Base-by-base conservation (phyloP, 2,113 vertebrate species). In the Oryzias woworae region DNA sequence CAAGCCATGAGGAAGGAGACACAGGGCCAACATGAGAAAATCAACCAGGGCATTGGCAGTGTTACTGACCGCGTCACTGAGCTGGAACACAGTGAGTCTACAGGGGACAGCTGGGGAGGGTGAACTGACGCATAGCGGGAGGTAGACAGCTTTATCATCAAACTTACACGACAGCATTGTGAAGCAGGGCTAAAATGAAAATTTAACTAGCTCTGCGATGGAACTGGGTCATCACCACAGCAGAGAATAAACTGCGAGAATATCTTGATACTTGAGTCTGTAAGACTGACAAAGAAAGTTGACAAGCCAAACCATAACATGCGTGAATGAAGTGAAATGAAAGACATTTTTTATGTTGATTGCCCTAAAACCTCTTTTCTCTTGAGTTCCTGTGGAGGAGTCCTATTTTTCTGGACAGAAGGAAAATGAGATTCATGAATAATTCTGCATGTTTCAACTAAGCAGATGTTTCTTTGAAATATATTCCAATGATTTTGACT, bases 71-170 rank as follows among this genome's bases (percentile, higher is more conserved):
- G 96, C 0, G 88, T 98, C 59, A 79, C 80, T 0, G 93, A 96
- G 73, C 92, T 98, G 84, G 96, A 98, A 63, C 95, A 97, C 0
- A 95, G 97, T 99, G 76, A 92, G 95, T 88, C 10, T 15, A 13
- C 5, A 28, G 60, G 49, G 1, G 17, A 16, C 46, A 14, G 44
- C 18, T 15, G 47, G 13, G 16, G n/a, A 13, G 41, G 44, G 53
- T 28, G 36, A 53, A 14, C 46, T 43, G 31, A 45, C 47, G 51
- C 44, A 43, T 47, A 53, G 8, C 8, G 15, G n/a, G 47, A 26
- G 48, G 45, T 12, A 56, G 48, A 73, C 49, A 56, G 24, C 20
- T 41, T 46, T 46, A 60, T 53, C 59, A 18, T n/a, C 20, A 22
- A 58, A 31, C 44, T 28, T 66, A 18, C 42, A 50, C 42, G 41